phyloP scores from a whole-genome alignment of 2,113 vertebrate species.

The Campylorhamphus procurvoides region DNA sequence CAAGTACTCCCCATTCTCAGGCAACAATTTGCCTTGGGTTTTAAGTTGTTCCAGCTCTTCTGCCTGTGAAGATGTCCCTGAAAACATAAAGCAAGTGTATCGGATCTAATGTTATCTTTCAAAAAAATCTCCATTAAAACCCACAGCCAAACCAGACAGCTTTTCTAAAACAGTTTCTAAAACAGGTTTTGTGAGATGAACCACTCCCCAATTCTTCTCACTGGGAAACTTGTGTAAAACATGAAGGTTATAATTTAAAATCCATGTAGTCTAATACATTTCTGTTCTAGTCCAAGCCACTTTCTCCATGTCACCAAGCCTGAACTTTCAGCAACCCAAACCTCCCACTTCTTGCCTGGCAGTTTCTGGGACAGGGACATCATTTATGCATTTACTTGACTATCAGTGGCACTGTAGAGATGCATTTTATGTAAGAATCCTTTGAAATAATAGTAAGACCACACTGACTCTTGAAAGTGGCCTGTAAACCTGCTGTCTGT shows the following conservation, averaged over 20 bases:
- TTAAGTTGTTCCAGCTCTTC: not conserved
- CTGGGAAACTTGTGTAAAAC: too few relatives aligned
- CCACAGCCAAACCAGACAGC: not conserved
- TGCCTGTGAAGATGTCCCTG: not conserved
- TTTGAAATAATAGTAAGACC: not conserved
- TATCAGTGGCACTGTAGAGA: not conserved
- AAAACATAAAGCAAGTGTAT: not conserved
- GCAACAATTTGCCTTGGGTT: not conserved
- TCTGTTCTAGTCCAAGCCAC: too few relatives aligned
- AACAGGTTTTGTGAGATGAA: too few relatives aligned
- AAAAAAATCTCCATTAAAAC: not conserved
- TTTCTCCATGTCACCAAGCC: too few relatives aligned
- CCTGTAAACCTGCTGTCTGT: not conserved
- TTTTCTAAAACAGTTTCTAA: too few relatives aligned
- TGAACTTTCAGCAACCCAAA: too few relatives aligned
- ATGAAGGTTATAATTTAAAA: too few relatives aligned
- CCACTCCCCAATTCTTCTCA: too few relatives aligned
- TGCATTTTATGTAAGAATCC: not conserved
- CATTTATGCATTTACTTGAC: too few relatives aligned
- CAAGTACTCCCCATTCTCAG: not conserved
- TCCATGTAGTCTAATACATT: too few relatives aligned
- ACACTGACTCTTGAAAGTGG: not conserved
- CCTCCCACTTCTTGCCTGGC: too few relatives aligned
- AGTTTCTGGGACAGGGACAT: too few relatives aligned
- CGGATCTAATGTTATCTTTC: not conserved